These are phyloP conservation scores for Chorisops tibialis DNA, from an alignment of 2,888 invertebrate species.

Conservation along the genomic window DNA sequence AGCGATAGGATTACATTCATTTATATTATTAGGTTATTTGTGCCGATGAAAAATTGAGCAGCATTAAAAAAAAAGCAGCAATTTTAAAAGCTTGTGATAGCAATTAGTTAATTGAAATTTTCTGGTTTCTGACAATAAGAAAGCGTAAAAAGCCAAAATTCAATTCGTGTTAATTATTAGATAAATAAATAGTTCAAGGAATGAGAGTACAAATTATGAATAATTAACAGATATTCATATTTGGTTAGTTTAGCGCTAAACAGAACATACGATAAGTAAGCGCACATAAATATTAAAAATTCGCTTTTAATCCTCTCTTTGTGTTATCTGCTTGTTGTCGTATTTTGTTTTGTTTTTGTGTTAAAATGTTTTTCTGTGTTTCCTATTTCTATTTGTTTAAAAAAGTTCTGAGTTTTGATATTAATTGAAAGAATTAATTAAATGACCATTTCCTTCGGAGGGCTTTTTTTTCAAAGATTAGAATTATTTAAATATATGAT, in stretches of 20 bases:
- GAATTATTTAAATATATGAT: conserved; percentile 15
- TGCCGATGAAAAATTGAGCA: not conserved
- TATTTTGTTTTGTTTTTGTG: conserved; percentile 36
- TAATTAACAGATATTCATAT: conserved; percentile 2
- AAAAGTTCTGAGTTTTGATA: conserved; percentile 21
- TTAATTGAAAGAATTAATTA: conserved; percentile 43
- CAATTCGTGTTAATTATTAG: no score
- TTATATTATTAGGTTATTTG: not conserved
- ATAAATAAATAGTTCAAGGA: not conserved
- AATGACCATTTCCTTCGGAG: conserved; percentile 52
- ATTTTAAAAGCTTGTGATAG: not conserved
- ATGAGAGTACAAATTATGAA: not conserved
- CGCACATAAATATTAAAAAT: conserved; percentile 4
- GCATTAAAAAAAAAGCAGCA: not conserved
- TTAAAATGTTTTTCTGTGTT: conserved; percentile 36
- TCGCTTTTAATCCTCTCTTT: not conserved
- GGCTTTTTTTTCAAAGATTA: conserved; percentile 7
- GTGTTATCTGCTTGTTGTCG: conserved; percentile 29
- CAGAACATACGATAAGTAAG: conserved; percentile 2
- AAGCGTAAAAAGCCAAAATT: conserved; percentile 4
- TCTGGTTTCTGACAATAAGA: conserved; percentile 7
- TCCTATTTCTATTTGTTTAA: conserved; percentile 34
- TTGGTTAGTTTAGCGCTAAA: conserved; percentile 9
- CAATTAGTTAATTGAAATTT: not conserved
- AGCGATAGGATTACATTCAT: no score